A percentile compares a stretch with the other conserved stretches of the same genome.
Evolutionary conservation across 2,113 vertebrate species (phyloP).

Genomic region (Galemys pyrenaicus): DNA sequence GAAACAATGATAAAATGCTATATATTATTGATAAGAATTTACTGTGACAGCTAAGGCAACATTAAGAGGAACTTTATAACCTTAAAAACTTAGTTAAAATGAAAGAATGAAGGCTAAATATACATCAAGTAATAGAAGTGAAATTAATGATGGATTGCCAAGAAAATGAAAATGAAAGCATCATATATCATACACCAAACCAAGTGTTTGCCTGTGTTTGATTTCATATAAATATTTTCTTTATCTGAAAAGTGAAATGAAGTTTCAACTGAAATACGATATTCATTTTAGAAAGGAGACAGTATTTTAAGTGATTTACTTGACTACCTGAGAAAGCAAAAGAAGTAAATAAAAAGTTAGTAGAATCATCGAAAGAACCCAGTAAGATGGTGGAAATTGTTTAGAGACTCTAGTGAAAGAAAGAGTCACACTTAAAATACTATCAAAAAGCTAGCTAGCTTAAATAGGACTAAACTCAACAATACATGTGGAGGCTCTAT

Average conservation of each 20-base stretch:
- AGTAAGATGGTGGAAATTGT: background rate
- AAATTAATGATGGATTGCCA: background rate
- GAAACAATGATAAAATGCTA: background rate
- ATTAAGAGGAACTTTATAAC: background rate
- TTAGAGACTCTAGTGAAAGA: background rate
- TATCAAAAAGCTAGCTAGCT: background rate
- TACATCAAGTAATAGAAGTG: conserved; percentile 33
- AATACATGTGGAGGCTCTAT: background rate
- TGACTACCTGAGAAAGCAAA: background rate
- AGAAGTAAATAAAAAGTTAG: background rate
- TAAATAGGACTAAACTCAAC: background rate
- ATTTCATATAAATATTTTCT: background rate
- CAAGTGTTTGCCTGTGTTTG: too few relatives aligned
- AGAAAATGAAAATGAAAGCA: background rate
- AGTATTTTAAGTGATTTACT: background rate
- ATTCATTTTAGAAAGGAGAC: background rate
- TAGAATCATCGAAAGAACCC: background rate
- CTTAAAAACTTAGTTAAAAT: conserved; percentile 15
- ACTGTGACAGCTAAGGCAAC: background rate
- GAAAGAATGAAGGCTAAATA: conserved; percentile 19
- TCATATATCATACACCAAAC: background rate
- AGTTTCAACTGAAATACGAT: background rate
- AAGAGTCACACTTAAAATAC: background rate
- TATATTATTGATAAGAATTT: background rate
- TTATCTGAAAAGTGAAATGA: conserved; percentile 13